phyloP scores from a whole-genome alignment of 2,113 vertebrate species.

The Cottus gobio region DNA sequence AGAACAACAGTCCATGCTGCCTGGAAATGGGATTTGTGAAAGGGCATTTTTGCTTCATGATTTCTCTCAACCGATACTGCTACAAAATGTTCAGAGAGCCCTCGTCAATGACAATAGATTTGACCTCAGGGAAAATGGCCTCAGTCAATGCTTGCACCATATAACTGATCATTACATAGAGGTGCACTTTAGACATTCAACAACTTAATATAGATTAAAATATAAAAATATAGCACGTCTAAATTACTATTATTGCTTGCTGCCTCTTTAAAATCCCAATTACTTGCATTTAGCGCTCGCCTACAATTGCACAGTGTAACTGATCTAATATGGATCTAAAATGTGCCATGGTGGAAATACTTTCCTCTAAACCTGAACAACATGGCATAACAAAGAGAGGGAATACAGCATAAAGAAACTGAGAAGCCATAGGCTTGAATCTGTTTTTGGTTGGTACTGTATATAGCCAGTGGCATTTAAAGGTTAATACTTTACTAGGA shows the following conservation, averaged over 20 bases:
- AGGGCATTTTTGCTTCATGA: conserved; percentile 21
- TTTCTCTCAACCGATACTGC: conserved; percentile 25
- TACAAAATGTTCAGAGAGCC: conserved; percentile 19
- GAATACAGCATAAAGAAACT: background rate
- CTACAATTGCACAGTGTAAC: background rate
- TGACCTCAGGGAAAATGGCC: conserved; percentile 44
- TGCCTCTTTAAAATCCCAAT: background rate
- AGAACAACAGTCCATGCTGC: conserved; percentile 15
- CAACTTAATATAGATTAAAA: background rate
- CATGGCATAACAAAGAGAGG: background rate
- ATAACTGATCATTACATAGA: conserved; percentile 29
- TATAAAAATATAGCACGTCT: background rate
- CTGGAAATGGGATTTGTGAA: conserved; percentile 31
- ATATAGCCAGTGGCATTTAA: conserved; percentile 62
- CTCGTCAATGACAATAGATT: conserved; percentile 24
- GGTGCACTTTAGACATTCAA: conserved; percentile 20
- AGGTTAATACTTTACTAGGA: conserved; percentile 66
- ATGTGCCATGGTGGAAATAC: background rate
- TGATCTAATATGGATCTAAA: background rate
- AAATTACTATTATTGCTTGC: background rate
- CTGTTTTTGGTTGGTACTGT: conserved; percentile 19
- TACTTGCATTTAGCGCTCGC: background rate
- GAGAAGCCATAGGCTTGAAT: background rate
- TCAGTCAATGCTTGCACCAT: conserved; percentile 13
- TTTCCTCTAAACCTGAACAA: background rate